These are phyloP conservation scores for Meloidogyne floridensis DNA, from an alignment of 1,140 invertebrate species.

Conservation along the genomic window DNA sequence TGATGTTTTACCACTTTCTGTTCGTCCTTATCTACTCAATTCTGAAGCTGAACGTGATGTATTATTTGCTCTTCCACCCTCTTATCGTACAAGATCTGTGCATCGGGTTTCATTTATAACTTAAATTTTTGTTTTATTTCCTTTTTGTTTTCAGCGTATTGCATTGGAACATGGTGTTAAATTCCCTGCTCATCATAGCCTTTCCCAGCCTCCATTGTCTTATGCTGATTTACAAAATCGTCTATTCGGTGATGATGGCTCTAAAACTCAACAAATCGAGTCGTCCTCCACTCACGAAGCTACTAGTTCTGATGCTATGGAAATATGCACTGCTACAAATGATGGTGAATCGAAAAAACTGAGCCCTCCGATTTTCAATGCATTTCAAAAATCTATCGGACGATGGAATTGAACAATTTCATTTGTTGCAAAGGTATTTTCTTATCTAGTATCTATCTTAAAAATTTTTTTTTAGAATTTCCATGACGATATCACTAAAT, in stretches of 20 bases:
- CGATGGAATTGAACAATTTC: conserved; percentile 11
- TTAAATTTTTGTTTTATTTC: conserved; percentile 25
- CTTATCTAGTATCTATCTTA: background rate
- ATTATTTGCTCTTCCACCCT: conserved; percentile 77
- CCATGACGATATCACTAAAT: conserved; percentile 80
- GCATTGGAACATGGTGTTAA: conserved; percentile 47
- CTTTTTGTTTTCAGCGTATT: conserved; percentile 35
- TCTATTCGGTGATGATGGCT: conserved; percentile 17
- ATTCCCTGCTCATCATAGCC: conserved; percentile 50
- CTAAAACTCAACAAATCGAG: background rate
- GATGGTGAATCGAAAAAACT: conserved; percentile 19
- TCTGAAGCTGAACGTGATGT: conserved; percentile 85
- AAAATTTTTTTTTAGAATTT: conserved; percentile 45
- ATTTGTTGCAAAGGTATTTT: conserved; percentile 53
- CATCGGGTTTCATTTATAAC: conserved; percentile 35
- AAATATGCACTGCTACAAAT: background rate
- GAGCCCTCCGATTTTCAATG: conserved; percentile 24
- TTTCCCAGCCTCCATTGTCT: conserved; percentile 35
- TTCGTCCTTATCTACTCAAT: conserved; percentile 91
- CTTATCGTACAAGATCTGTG: conserved; percentile 37
- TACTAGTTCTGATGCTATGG: conserved; percentile 10
- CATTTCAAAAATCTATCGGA: conserved; percentile 32
- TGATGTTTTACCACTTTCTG: conserved; percentile 88
- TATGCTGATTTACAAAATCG: conserved; percentile 30
- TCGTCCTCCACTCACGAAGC: background rate